Conservation (phyloP, 2,888 invertebrate species). For the Dynastes maya region DNA sequence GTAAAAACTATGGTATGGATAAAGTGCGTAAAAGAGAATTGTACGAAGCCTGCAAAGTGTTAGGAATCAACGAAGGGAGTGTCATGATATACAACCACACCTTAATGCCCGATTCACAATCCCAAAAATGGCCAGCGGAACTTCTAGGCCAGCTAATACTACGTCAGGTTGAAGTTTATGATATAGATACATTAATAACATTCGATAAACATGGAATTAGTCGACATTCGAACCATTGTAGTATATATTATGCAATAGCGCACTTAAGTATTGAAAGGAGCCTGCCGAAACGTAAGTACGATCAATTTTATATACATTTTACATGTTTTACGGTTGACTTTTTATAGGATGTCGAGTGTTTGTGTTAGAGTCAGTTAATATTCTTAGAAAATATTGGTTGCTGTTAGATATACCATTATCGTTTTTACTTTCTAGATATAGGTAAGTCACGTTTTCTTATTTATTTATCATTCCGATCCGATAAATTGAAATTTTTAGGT, state of each 20-base stretch:
- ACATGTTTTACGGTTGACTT: constrained; percentile 62
- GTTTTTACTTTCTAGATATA: constrained; percentile 83
- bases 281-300: constrained; percentile 80
- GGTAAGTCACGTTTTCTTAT: constrained; percentile 71
- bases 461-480: no score
- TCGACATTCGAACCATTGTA: constrained; percentile 92
- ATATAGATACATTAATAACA: constrained; percentile 89
- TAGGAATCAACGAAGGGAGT: constrained; percentile 86
- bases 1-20: constrained; percentile 69
- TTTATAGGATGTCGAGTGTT: constrained; percentile 84
- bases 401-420: constrained; percentile 89
- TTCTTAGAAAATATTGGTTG: constrained; percentile 88
- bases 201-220: constrained; percentile 97
- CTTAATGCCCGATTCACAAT: constrained; percentile 84
- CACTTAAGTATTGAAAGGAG: constrained; percentile 84
- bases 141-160: constrained; percentile 77
- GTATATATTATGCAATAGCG: constrained; percentile 87
- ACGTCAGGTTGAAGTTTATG: constrained; percentile 80
- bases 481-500: constrained; percentile 71
- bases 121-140: constrained; percentile 83
- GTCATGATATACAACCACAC: constrained; percentile 82
- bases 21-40: constrained; percentile 83
- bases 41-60: constrained; percentile 83
- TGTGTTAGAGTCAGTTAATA: constrained; percentile 88
- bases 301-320: neutral